Conservation (phyloP, 2,888 invertebrate genomes). For the Asteroscopus sphinx region DNA sequence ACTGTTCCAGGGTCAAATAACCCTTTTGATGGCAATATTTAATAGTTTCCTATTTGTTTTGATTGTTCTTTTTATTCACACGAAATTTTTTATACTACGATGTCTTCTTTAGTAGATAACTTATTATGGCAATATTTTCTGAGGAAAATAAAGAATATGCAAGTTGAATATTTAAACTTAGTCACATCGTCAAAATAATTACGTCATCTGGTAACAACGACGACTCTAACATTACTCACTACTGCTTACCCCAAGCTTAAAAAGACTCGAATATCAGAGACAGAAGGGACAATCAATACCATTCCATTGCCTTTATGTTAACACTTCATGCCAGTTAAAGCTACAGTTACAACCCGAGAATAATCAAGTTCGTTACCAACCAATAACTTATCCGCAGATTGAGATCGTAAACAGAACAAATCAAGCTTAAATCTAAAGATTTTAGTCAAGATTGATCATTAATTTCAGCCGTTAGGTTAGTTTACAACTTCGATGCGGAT, state of each 20-base stretch:
- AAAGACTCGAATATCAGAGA: constrained; percentile 32
- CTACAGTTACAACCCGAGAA: background rate
- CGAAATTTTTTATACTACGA: no score
- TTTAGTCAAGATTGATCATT: no score
- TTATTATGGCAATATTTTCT: no score
- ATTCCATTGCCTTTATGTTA: background rate
- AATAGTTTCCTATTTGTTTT: background rate
- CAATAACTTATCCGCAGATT: no score
- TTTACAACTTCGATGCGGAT: background rate
- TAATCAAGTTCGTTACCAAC: background rate
- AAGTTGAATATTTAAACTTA: background rate
- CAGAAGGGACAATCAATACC: background rate
- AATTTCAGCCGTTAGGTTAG: no score
- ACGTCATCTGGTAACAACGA: no score
- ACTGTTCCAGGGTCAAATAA: constrained; percentile 3
- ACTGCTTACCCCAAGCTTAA: constrained; percentile 1
- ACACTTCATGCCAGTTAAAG: background rate
- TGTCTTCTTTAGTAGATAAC: no score
- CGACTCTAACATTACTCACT: no score
- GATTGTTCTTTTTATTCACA: constrained; percentile 13
- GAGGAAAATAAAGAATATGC: background rate
- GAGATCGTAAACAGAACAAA: no score
- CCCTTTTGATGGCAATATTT: constrained; percentile 13
- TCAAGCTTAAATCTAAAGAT: no score
- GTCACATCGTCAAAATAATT: no score